Base-by-base conservation (phyloP, 1,140 invertebrate species). In the Stegodyphus mimosarum region DNA sequence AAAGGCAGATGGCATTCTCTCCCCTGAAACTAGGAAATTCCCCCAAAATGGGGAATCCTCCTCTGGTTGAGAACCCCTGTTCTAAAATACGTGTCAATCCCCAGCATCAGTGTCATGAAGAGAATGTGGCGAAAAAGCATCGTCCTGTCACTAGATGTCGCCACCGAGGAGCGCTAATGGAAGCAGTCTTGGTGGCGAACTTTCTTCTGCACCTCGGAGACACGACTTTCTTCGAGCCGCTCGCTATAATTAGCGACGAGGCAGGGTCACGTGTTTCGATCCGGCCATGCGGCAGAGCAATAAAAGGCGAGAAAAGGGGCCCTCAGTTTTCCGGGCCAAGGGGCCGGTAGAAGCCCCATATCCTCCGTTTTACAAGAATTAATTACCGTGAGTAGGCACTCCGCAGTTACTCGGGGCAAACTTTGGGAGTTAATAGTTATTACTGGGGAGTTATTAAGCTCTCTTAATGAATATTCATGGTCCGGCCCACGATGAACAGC, bases 371-470 rank as follows among this genome's bases (percentile, higher is more conserved):
- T 84, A 48, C 72, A 84, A 84, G 81, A 84, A 84, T 84, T 84
- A 84, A 84, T 84, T 84, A 84, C 81, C 81, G 78, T 72, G 70
- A 81, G 78, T 72, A 81, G 78, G 69, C 69, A 71, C 64, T 69
- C 49, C 51, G 77, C 77, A 79, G 52, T 83, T 83, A 70, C 81
- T 67, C 63, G 48, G 73, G 66, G 84, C 52, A 76, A 76, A 76
- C 74, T 76, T 76, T 76, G 85, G 71, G 85, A 86, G 85, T 86
- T 86, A 86, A 86, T 86, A 86, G 85, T 86, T 86, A 86, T 86
- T 86, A 86, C 85, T 74, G 70, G 85, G 77, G 85, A 79, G 85
- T 86, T 86, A 86, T 86, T 86, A 86, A 86, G 85, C 71, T 74
- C 71, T 60, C 85, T 75, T 86, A 86, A 86, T 86, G 85, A 86